phyloP scores from a whole-genome alignment of 2,113 vertebrate genomes.

The Aleadryas rufinucha region DNA sequence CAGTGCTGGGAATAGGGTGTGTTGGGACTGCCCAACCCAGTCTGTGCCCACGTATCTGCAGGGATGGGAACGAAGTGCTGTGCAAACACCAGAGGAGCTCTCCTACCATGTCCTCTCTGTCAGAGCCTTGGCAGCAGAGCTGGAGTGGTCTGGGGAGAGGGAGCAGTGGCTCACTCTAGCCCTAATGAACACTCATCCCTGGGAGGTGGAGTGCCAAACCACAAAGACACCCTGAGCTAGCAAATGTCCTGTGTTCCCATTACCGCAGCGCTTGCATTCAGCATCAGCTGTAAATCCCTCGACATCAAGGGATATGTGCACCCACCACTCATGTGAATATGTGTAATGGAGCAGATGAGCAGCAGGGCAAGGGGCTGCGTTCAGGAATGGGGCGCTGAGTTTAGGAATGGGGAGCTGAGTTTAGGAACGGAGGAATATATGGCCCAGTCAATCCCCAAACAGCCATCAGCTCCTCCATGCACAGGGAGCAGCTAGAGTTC shows the following conservation, averaged over 20 bases:
- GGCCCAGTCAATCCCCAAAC: no score
- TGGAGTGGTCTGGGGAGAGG: background rate
- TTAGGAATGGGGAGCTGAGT: background rate
- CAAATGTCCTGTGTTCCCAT: background rate
- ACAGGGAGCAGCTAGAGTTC: background rate
- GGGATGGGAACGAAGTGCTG: accelerated
- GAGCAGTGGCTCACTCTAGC: background rate
- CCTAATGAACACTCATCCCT: accelerated
- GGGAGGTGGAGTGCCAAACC: background rate
- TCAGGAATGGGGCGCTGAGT: background rate
- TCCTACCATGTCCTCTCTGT: background rate
- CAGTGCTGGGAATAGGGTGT: background rate
- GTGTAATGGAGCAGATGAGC: background rate
- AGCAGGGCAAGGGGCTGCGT: background rate
- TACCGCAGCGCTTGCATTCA: accelerated
- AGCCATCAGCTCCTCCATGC: background rate
- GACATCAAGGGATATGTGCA: background rate
- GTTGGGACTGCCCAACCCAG: background rate
- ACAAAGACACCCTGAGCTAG: no score
- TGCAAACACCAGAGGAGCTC: background rate
- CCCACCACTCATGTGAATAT: accelerated
- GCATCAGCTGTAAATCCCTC: background rate
- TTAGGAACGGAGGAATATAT: background rate
- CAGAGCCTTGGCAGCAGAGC: background rate
- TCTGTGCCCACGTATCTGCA: background rate